Evolutionary conservation across 2,888 invertebrate species (phyloP), one percentile per base, ranked within the genome.

Genomic region (Dryococelus australis): DNA sequence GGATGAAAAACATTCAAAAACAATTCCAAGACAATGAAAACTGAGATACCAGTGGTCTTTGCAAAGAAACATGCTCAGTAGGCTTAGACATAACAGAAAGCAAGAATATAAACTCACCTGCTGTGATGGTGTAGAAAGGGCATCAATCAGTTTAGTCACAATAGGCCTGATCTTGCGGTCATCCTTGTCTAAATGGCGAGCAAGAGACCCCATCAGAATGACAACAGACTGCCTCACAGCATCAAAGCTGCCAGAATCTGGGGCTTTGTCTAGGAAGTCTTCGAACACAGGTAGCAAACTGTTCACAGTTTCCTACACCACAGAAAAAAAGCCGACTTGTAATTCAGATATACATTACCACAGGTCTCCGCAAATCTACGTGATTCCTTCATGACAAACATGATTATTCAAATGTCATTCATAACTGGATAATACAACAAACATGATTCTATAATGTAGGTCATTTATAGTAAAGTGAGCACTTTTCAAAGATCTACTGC

Each of bases 201-300:
- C 99, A 90, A 99, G 94, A 0, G 98, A 98, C 8, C 99, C 99
- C 97, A 99, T 98, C 87, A 99, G 94, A 91, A 99, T 97, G 87
- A 99, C 98, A 87, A 99, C 98, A 89, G 98, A 97, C 92, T 99
- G 99, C 28, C 99, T 95, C 86, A 99, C 97, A 24, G 97, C 96
- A 93, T 99, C 99, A 92, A 95, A 98, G 88, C 95, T 95, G 65
- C 97, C 96, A 0, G 97, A 97, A 92, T 98, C 97, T 0, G 99
- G 98, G 0, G 99, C 98, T 91, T 96, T 97, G 92, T 98, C 97
- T 92, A 99, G 94, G 92, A 98, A 98, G 89, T 97, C 95, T 92
- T 99, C 98, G 93, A 99, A 98, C 35, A 98, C 96, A 0, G 98
- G 98, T 89, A 99, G 93, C 90, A 99, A 94, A 88, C 95, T 96